Conservation (phyloP, 2,113 vertebrate genomes). For the Leucopsar rothschildi region DNA sequence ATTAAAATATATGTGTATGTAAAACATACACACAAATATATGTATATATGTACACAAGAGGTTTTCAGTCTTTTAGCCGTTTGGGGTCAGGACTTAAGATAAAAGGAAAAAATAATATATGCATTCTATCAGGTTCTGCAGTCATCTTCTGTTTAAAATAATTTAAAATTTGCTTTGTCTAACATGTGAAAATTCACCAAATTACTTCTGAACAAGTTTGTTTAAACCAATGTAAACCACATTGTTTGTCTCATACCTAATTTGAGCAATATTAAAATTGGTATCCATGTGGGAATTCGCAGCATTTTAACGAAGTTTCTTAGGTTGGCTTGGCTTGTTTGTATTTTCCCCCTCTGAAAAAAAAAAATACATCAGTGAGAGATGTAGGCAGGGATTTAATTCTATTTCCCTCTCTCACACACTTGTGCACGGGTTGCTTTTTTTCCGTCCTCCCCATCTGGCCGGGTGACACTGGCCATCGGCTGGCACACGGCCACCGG, state of each 20-base stretch:
- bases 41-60: neutral
- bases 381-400: rapidly evolving
- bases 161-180: neutral
- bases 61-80: neutral
- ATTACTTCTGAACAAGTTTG: neutral
- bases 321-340: neutral
- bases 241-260: neutral
- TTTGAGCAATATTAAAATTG: neutral
- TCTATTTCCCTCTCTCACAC: neutral
- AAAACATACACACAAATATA: neutral
- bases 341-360: neutral
- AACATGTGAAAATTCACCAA: neutral
- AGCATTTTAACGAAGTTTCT: neutral
- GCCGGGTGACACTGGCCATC: neutral
- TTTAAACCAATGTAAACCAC: neutral
- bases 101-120: neutral
- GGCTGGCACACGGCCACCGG: rapidly evolving
- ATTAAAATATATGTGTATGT: neutral
- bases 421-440: rapidly evolving
- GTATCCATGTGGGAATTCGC: rapidly evolving
- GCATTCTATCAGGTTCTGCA: neutral
- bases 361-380: neutral
- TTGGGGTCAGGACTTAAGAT: neutral
- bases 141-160: neutral
- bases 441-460: rapidly evolving